Evolutionary conservation across 1,140 invertebrate genomes (phyloP).

Genomic region (Oedothorax gibbosus): DNA sequence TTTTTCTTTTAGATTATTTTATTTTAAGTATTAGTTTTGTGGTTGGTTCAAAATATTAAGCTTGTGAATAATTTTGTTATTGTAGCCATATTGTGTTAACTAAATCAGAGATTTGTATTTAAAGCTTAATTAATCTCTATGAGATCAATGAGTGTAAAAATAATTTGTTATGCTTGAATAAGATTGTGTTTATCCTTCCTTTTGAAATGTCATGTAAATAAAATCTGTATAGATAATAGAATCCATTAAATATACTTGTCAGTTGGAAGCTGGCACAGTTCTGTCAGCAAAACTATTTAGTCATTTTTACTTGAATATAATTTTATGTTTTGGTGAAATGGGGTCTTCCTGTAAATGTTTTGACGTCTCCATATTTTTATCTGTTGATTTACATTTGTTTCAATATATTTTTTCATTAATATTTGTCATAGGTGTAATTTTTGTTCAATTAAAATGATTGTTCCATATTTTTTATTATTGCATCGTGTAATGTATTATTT

Average conservation of each 20-base stretch:
- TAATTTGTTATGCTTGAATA: slow-evolving; percentile 28
- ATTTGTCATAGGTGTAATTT: not conserved
- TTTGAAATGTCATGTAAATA: slow-evolving; percentile 53
- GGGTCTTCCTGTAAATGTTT: slow-evolving; percentile 7
- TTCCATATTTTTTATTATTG: not conserved
- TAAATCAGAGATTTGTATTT: not conserved
- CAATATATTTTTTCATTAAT: not conserved
- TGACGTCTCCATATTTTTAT: not conserved
- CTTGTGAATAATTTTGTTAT: slow-evolving; percentile 10
- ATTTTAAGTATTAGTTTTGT: not conserved
- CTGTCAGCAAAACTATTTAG: slow-evolving; percentile 33
- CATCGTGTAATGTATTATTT: not conserved
- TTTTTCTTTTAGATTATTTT: not conserved
- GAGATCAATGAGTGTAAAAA: slow-evolving; percentile 3
- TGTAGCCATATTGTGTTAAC: slow-evolving; percentile 36
- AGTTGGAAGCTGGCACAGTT: slow-evolving; percentile 43
- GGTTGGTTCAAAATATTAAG: not conserved
- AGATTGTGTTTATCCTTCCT: slow-evolving; percentile 37
- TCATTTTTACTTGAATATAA: slow-evolving; percentile 31
- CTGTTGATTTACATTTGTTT: slow-evolving; percentile 8
- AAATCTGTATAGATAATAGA: slow-evolving; percentile 47
- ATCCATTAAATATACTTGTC: slow-evolving; percentile 21
- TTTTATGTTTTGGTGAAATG: slow-evolving; percentile 21
- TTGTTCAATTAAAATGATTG: not conserved
- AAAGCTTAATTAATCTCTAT: not conserved